phyloP scores from a whole-genome alignment of 2,888 invertebrate genomes.

The Cryptocephalus primarius region DNA sequence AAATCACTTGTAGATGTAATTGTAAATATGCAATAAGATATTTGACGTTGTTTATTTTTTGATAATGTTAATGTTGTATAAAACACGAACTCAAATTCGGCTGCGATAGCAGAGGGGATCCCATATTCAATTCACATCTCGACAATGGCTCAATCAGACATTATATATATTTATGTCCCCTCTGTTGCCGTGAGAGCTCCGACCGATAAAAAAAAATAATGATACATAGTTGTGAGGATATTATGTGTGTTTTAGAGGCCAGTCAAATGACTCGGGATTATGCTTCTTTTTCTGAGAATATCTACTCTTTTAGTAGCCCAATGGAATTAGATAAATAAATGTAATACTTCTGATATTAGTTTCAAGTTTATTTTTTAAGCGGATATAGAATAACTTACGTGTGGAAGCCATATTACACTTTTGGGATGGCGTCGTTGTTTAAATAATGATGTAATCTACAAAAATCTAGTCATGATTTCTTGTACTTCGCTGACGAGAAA shows the following conservation, averaged over 20 bases:
- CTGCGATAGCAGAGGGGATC: constrained; percentile 8
- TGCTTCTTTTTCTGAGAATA: constrained; percentile 9
- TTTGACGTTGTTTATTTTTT: constrained; percentile 17
- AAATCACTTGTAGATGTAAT: constrained; percentile 1
- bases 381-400: too few relatives aligned
- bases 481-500: too few relatives aligned
- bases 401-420: too few relatives aligned
- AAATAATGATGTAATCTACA: too few relatives aligned
- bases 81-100: constrained; percentile 3
- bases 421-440: too few relatives aligned
- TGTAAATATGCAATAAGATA: constrained; percentile 26
- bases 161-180: too few relatives aligned
- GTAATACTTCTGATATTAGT: too few relatives aligned
- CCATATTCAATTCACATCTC: not conserved
- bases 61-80: constrained; percentile 12
- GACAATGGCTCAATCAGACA: not conserved
- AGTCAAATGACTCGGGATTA: constrained; percentile 14
- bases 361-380: too few relatives aligned
- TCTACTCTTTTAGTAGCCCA: not conserved
- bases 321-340: too few relatives aligned
- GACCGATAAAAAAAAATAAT: constrained; percentile 4
- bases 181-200: too few relatives aligned
- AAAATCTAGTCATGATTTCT: too few relatives aligned
- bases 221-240: constrained; percentile 17
- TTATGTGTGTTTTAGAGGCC: constrained; percentile 13